These are phyloP conservation scores for Acronicta alni DNA, from an alignment of 2,888 invertebrate species.

Conservation along the genomic window DNA sequence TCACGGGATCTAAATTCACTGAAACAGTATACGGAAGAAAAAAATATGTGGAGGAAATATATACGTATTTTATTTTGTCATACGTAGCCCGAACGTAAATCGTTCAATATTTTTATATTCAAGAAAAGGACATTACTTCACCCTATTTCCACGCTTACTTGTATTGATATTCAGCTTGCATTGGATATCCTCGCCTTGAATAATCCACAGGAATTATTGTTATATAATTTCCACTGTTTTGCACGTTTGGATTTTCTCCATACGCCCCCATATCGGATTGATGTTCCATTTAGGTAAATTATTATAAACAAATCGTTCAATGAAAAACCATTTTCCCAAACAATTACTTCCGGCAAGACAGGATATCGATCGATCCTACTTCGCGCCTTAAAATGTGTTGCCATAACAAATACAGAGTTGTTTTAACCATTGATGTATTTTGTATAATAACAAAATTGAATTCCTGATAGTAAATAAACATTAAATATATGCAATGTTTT, in stretches of 20 bases:
- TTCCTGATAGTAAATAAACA: no score
- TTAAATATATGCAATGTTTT: no score
- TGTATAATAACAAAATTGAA: no score
- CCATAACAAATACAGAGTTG: constrained; percentile 40
- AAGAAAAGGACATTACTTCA: not conserved
- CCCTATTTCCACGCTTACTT: constrained; percentile 75
- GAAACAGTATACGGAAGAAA: constrained; percentile 39
- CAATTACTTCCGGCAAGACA: constrained; percentile 51
- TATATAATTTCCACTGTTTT: constrained; percentile 88
- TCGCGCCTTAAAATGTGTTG: constrained; percentile 72
- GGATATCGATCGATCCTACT: constrained; percentile 75
- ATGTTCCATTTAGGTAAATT: constrained; percentile 77
- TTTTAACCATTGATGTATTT: no score
- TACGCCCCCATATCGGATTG: constrained; percentile 85
- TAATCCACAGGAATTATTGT: constrained; percentile 90
- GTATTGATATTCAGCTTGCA: constrained; percentile 90
- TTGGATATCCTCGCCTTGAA: constrained; percentile 87
- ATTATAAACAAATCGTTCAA: constrained; percentile 26
- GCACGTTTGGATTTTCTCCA: constrained; percentile 84
- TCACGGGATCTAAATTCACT: constrained; percentile 86
- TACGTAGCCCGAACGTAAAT: no score
- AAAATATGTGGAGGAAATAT: no score
- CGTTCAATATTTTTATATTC: not conserved
- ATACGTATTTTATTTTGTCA: no score
- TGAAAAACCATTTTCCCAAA: constrained; percentile 43